Conservation (phyloP, 2,797 vertebrate species). For the Platyrinchus mystaceus region DNA sequence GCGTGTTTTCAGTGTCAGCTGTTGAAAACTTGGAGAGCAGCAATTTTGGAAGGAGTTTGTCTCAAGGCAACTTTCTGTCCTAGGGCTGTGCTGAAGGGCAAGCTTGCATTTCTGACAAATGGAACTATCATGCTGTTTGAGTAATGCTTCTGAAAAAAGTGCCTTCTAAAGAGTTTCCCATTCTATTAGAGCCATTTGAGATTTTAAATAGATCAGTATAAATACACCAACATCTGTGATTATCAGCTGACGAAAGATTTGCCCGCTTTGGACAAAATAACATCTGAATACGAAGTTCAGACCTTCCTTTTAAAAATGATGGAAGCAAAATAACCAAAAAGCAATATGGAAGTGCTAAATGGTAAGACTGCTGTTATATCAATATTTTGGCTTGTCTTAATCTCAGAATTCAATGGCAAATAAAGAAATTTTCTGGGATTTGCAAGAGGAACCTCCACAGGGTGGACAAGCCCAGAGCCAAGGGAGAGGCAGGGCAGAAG, state of each 20-base stretch:
- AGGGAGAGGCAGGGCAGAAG: neutral
- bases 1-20: neutral
- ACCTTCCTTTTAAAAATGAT: neutral
- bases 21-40: neutral
- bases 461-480: fast-evolving
- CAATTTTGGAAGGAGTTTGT: neutral
- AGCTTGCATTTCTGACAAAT: neutral
- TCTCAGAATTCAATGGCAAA: neutral
- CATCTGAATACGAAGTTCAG: neutral
- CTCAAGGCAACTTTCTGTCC: neutral
- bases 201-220: neutral
- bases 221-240: neutral
- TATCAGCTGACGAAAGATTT: conserved; percentile 13
- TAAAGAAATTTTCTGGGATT: neutral
- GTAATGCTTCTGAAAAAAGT: neutral
- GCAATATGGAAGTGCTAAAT: neutral
- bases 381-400: neutral
- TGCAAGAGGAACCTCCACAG: neutral
- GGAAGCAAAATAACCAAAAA: neutral
- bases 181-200: neutral
- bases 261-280: neutral
- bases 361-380: neutral
- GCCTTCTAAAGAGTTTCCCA: neutral
- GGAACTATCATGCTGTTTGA: neutral
- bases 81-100: neutral